A percentile compares a stretch with the other conserved stretches of the same genome.
These are phyloP conservation scores for Lissocephala sabroskyi DNA, from an alignment of 2,888 invertebrate genomes.

Conservation along the genomic window DNA sequence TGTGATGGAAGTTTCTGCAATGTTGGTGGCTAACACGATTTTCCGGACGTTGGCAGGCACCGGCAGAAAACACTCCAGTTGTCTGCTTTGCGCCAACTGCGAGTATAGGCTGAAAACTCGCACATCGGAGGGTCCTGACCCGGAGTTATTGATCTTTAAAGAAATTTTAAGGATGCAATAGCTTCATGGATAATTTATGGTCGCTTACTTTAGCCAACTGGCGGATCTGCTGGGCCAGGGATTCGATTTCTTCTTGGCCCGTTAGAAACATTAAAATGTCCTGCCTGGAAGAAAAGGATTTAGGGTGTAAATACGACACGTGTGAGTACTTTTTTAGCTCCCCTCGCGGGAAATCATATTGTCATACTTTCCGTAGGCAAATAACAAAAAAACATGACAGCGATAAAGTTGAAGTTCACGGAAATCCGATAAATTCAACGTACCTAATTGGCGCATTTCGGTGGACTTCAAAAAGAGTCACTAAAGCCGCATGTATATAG, in stretches of 20 bases:
- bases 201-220: slow-evolving; percentile 78
- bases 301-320: not conserved
- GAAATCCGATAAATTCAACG: slow-evolving; percentile 57
- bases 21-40: slow-evolving; percentile 95
- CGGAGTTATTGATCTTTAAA: slow-evolving; percentile 74
- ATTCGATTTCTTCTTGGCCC: slow-evolving; percentile 97
- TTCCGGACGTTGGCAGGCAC: slow-evolving; percentile 85
- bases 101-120: slow-evolving; percentile 92
- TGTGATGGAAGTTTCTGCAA: slow-evolving; percentile 98
- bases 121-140: slow-evolving; percentile 75
- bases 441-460: slow-evolving; percentile 85
- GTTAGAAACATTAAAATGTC: slow-evolving; percentile 95
- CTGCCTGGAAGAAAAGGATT: slow-evolving; percentile 75
- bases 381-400: no score
- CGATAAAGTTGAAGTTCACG: no score
- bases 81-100: slow-evolving; percentile 87
- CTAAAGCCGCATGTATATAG: slow-evolving; percentile 86
- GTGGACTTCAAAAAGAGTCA: slow-evolving; percentile 93
- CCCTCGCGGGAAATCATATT: no score
- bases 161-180: slow-evolving; percentile 1
- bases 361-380: no score
- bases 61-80: slow-evolving; percentile 88
- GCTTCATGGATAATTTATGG: not conserved
- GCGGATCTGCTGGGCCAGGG: slow-evolving; percentile 82
- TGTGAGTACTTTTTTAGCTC: no score